Evolutionary conservation across 2,797 vertebrate genomes (phyloP).

Genomic region (Clarias laeviceps): DNA sequence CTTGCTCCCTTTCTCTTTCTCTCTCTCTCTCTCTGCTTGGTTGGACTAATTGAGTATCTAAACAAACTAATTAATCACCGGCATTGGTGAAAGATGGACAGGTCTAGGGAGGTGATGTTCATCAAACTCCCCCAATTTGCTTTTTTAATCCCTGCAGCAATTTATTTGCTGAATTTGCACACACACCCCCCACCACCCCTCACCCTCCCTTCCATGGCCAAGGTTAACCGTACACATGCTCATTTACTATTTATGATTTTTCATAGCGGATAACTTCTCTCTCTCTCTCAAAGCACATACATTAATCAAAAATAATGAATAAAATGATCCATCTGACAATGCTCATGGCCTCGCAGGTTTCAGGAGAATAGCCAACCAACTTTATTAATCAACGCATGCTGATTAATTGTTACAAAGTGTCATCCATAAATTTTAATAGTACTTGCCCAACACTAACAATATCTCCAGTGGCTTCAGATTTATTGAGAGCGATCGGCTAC

Average conservation of each 20-base stretch:
- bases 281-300: slow-evolving; percentile 82
- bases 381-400: slow-evolving; percentile 99
- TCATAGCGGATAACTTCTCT: slow-evolving; percentile 84
- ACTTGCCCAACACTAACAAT: slow-evolving; percentile 97
- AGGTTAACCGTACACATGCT: slow-evolving; percentile 96
- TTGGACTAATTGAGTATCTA: slow-evolving; percentile 95
- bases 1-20: slow-evolving; percentile 50
- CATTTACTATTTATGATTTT: slow-evolving; percentile 99
- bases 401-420: slow-evolving; percentile 98
- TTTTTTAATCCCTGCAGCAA: slow-evolving; percentile 87
- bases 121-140: slow-evolving; percentile 87
- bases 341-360: slow-evolving; percentile 92
- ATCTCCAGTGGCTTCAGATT: slow-evolving; percentile 97
- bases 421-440: slow-evolving; percentile 97
- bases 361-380: slow-evolving; percentile 98
- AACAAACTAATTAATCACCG: slow-evolving; percentile 98
- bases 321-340: slow-evolving; percentile 99
- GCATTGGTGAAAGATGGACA: slow-evolving; percentile 88
- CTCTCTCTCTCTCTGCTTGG: slow-evolving; percentile 70
- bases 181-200: slow-evolving; percentile 76
- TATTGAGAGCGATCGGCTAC: slow-evolving; percentile 86
- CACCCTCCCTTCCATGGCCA: slow-evolving; percentile 73
- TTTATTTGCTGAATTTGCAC: slow-evolving; percentile 90
- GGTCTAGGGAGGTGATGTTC: slow-evolving; percentile 95
- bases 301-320: slow-evolving; percentile 99